These are phyloP conservation scores for Acyrthosiphon pisum DNA, from an alignment of 1,140 invertebrate species.

Conservation along the genomic window DNA sequence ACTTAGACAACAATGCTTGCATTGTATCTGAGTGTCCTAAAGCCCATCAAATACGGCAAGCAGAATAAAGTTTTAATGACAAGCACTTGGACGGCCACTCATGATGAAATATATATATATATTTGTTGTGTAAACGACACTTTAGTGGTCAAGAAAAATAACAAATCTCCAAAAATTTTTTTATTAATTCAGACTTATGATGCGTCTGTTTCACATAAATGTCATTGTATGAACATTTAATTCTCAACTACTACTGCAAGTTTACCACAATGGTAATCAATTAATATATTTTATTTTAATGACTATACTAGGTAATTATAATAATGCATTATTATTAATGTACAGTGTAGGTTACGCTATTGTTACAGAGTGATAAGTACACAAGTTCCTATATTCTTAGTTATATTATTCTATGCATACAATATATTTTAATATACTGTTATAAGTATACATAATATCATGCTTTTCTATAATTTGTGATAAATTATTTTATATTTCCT, in stretches of 20 bases:
- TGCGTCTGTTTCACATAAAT: neutral
- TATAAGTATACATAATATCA: neutral
- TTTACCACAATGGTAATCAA: neutral
- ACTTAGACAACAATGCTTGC: neutral
- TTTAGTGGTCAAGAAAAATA: neutral
- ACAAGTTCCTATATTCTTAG: neutral
- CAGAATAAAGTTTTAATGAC: slow-evolving; percentile 29
- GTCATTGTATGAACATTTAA: neutral
- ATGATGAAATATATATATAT: neutral
- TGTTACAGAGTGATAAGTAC: neutral
- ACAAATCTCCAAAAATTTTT: neutral
- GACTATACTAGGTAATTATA: neutral
- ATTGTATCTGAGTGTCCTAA: slow-evolving; percentile 15
- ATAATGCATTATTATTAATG: neutral
- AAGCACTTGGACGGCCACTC: neutral
- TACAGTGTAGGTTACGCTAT: no score
- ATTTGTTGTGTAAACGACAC: slow-evolving; percentile 21
- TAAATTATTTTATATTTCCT: neutral
- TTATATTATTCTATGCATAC: neutral
- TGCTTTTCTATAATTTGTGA: neutral
- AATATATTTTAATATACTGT: neutral
- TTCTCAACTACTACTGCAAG: neutral
- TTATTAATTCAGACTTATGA: neutral
- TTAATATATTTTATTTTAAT: neutral
- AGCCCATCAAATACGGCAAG: slow-evolving; percentile 26